Percentiles rank a stretch among this genome's conserved stretches.
phyloP scores from a whole-genome alignment of 1,140 invertebrate species.

The Drosophila busckii region DNA sequence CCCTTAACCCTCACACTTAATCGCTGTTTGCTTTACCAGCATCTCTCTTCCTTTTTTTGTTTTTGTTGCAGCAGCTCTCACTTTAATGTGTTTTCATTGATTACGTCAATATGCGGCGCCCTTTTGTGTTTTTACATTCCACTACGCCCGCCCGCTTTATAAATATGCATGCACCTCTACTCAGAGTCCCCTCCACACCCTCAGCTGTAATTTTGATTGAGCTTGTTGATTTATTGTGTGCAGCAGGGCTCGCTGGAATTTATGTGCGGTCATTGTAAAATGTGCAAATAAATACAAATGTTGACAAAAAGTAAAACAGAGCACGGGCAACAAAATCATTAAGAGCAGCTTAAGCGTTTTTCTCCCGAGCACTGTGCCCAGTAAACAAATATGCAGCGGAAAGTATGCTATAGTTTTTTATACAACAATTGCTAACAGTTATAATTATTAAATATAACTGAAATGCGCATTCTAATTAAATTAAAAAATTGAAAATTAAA shows the following conservation, averaged over 20 bases:
- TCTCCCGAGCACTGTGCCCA: no score
- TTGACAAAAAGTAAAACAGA: background rate
- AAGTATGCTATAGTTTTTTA: slow-evolving; percentile 1
- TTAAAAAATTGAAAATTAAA: no score
- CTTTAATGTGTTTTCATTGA: slow-evolving; percentile 67
- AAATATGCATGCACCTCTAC: slow-evolving; percentile 19
- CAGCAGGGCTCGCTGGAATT: slow-evolving; percentile 58
- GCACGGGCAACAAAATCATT: slow-evolving; percentile 4
- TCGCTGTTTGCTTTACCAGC: slow-evolving; percentile 41
- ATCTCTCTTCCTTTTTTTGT: slow-evolving; percentile 3
- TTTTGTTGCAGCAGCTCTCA: slow-evolving; percentile 38
- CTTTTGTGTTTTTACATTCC: slow-evolving; percentile 1
- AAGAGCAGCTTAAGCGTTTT: no score
- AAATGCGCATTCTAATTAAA: no score
- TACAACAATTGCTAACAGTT: background rate
- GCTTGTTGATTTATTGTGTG: slow-evolving; percentile 62
- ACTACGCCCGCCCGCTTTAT: slow-evolving; percentile 19
- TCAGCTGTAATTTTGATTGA: slow-evolving; percentile 61
- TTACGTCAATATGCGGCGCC: slow-evolving; percentile 29
- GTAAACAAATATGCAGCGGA: background rate
- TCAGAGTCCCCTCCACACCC: background rate
- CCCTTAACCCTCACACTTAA: slow-evolving; percentile 7
- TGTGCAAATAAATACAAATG: slow-evolving; percentile 8
- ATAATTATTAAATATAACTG: background rate
- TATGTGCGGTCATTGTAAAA: slow-evolving; percentile 56